A percentile compares a stretch with the other conserved stretches of the same genome.
Evolutionary conservation across 2,113 vertebrate genomes (phyloP).

Genomic region (Chelonoidis abingdonii): DNA sequence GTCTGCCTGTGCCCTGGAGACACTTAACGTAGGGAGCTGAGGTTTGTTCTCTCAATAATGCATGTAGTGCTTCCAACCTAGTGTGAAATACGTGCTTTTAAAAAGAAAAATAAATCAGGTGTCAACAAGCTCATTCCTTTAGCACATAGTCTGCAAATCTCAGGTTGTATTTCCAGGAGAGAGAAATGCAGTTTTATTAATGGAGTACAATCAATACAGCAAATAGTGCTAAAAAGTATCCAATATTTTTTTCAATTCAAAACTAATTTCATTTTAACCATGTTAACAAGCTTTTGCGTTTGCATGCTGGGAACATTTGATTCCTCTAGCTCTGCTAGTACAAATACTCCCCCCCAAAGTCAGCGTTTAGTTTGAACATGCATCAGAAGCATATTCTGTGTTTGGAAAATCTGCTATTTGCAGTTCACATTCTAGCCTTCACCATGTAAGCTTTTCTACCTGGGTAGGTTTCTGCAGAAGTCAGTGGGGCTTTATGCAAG

Average conservation of each 20-base stretch:
- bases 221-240: background rate
- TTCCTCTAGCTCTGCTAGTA: background rate
- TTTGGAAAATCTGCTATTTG: background rate
- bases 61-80: background rate
- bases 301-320: background rate
- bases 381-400: constrained; percentile 20
- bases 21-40: background rate
- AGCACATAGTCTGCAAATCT: background rate
- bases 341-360: background rate
- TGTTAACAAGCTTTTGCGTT: background rate
- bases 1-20: background rate
- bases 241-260: background rate
- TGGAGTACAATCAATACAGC: too few species aligned
- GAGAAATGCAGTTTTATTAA: background rate
- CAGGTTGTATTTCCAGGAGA: background rate
- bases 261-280: background rate
- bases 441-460: background rate
- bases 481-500: background rate
- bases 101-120: background rate
- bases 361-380: background rate
- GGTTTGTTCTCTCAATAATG: background rate
- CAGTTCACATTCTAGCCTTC: background rate
- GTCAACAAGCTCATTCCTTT: background rate
- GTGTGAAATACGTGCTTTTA: background rate
- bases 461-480: background rate